A percentile compares a stretch with the other conserved stretches of the same genome.
Evolutionary conservation across 2,888 invertebrate genomes (phyloP).

Genomic region (Eledona agricola): DNA sequence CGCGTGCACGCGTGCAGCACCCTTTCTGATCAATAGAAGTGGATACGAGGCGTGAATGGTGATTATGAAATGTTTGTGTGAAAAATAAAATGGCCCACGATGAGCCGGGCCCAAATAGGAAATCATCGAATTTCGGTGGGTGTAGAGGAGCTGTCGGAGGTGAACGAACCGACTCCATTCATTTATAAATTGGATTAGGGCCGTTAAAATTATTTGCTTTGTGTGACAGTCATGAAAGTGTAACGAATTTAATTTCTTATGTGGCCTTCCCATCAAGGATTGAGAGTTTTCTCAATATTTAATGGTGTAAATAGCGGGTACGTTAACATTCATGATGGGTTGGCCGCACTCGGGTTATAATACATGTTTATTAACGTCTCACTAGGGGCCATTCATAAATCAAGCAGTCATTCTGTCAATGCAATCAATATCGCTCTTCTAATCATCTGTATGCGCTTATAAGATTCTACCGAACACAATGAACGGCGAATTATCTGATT

Average conservation of each 20-base stretch:
- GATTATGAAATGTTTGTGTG: conserved; percentile 7
- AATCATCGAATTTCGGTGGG: conserved; percentile 21
- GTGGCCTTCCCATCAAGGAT: conserved; percentile 10
- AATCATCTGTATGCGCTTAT: conserved; percentile 31
- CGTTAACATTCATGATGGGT: conserved; percentile 24
- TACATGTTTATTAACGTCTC: conserved; percentile 43
- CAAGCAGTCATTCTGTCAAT: conserved; percentile 43
- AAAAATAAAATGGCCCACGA: conserved; percentile 10
- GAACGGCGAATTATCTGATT: conserved; percentile 16
- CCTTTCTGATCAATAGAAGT: no score
- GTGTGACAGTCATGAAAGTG: conserved; percentile 4
- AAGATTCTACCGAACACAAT: conserved; percentile 28
- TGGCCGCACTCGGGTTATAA: conserved; percentile 37
- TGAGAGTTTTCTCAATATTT: conserved; percentile 24
- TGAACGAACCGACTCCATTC: no score
- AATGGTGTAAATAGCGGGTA: conserved; percentile 18
- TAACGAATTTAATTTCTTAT: conserved; percentile 10
- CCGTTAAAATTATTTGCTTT: not conserved
- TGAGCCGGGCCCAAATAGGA: conserved; percentile 11
- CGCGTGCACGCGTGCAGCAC: no score
- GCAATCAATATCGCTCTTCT: conserved; percentile 42
- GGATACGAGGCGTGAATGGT: no score
- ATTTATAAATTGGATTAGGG: no score
- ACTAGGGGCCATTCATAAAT: conserved; percentile 42
- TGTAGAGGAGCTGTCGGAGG: conserved; percentile 21